A percentile compares a stretch with the other conserved stretches of the same genome.
phyloP scores from a whole-genome alignment of 2,797 vertebrate species.

The Agapornis canus region DNA sequence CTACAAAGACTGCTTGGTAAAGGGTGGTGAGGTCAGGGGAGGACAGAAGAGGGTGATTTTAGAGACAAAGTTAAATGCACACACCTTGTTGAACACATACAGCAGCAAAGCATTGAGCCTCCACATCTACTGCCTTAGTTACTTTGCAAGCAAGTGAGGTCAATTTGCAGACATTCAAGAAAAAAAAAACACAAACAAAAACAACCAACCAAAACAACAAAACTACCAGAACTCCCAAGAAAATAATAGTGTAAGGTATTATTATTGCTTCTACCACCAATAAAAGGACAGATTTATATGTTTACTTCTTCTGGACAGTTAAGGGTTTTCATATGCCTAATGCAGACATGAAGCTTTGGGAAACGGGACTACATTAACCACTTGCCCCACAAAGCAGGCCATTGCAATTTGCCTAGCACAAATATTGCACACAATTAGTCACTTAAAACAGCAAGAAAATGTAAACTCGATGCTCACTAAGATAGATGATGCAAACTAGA shows the following conservation, averaged over 20 bases:
- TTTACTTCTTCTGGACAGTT: neutral
- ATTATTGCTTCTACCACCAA: neutral
- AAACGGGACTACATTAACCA: neutral
- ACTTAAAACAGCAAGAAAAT: neutral
- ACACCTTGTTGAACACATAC: neutral
- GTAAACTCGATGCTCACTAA: fast-evolving
- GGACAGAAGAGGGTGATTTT: neutral
- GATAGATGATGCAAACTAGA: neutral
- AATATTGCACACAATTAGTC: neutral
- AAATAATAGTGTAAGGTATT: fast-evolving
- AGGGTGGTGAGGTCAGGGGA: neutral
- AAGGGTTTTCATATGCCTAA: neutral
- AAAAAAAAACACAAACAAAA: fast-evolving
- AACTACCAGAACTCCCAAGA: neutral
- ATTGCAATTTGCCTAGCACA: neutral
- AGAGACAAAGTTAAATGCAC: neutral
- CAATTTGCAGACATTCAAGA: neutral
- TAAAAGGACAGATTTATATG: neutral
- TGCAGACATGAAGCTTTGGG: neutral
- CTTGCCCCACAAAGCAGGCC: neutral
- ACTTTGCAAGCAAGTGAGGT: neutral
- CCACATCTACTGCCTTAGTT: neutral
- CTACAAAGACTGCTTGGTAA: neutral
- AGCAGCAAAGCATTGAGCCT: neutral
- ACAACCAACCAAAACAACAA: neutral